Base-by-base conservation (phyloP, 2,888 invertebrate species). In the Cataglyphis rosenhaueri region DNA sequence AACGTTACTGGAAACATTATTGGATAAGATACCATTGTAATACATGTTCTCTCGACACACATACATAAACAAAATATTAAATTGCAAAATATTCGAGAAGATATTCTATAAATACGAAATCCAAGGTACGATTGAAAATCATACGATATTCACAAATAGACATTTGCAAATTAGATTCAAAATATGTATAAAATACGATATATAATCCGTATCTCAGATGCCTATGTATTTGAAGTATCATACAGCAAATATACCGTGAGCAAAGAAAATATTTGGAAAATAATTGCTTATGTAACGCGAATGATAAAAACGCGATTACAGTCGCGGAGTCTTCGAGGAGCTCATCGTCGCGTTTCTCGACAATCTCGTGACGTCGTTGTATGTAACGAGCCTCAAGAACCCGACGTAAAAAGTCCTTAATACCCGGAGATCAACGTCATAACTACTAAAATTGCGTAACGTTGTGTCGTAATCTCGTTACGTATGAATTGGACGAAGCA, bases 381-480 rank as follows among this genome's bases (percentile, higher is more conserved):
- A 35, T 25, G 15, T 76, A 55, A 38, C 12, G 8, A 65, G 9
- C 9, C 48, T 62, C 29, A 8, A 18, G 25, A 55, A 66, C 4
- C 8, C 1, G 2, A 21, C 48, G 15, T 29, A 76, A 66, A 57
- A 66, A 76, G 38, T 57, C 4, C 55, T 29, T 21, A 66, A 66
- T 48, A 12, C 8, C 12, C 29, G 12, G 9, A 65, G 15, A n/a
- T 48, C 61, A 21, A n/a, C 29, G 12, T 75, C 65, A 52, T 38
- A 75, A 55, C 65, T 76, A 38, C 65, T 55, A 65, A 6, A 35
- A 76, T 65, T 76, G 76, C 76, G 76, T 76, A 76, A 76, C 29
- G 74, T 15, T 29, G 32, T 48, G 21, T 48, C 65, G 41, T 82
- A 78, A 78, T 68, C 79, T 73, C 32, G 48, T 79, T 79, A 71